Percentiles rank a stretch among this genome's conserved stretches.
Conservation (phyloP, 2,888 invertebrate genomes). For the Ochropleura plecta region DNA sequence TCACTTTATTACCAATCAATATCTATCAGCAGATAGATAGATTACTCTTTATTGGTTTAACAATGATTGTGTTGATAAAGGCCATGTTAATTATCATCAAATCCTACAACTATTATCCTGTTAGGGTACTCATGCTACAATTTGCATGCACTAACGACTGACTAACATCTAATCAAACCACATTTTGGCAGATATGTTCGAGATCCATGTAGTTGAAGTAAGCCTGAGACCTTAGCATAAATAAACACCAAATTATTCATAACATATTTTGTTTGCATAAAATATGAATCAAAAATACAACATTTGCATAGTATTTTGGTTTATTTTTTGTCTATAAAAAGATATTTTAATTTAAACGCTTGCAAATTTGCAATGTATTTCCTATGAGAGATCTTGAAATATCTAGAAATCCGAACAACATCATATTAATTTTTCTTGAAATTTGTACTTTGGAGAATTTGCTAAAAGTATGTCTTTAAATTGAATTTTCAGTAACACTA, state of each 20-base stretch:
- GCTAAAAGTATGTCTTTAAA: constrained; percentile 1
- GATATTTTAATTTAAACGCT: not conserved
- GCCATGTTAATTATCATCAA: not conserved
- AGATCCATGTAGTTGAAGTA: not conserved
- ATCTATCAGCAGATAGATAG: not conserved
- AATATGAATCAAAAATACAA: not conserved
- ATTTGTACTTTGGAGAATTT: not conserved
- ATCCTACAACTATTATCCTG: not conserved
- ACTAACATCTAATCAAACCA: not conserved
- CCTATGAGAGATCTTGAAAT: not conserved
- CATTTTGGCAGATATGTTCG: not conserved
- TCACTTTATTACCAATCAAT: not conserved
- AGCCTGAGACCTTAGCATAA: not conserved
- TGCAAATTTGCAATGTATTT: not conserved
- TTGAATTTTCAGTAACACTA: constrained; percentile 16
- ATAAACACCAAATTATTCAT: not conserved
- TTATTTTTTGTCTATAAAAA: not conserved
- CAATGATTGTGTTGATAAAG: constrained; percentile 3
- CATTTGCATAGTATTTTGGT: not conserved
- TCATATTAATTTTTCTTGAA: not conserved
- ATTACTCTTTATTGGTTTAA: not conserved
- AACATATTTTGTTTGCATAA: not conserved
- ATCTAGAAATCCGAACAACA: not conserved
- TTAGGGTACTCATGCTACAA: not conserved
- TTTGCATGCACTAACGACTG: not conserved